Evolutionary conservation across 2,797 vertebrate genomes (phyloP), one percentile per base, ranked within the genome.

Genomic region (Perodicticus potto): DNA sequence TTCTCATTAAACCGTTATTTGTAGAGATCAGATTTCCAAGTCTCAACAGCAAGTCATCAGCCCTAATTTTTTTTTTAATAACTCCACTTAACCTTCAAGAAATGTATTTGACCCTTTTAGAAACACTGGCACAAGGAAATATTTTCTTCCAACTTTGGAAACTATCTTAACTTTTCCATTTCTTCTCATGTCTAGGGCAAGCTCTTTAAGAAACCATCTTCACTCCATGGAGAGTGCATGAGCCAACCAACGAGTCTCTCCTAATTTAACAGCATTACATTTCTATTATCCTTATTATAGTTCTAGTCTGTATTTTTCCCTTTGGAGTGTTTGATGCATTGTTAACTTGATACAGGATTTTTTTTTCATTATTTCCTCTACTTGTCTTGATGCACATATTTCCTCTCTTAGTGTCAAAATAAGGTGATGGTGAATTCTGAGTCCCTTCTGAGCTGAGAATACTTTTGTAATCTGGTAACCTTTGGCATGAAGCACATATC

Each of bases 391-490:
- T 96, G 81, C 97, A 94, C 84, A 1, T 96, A 49, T 78, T 97
- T 93, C 98, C 97, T 96, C 96, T 90, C 93, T 98, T 95, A 97
- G 7, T 98, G 96, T 98, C 97, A 98, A 97, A 98, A 98, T 98
- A 98, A 98, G 97, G 96, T 97, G 96, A 97, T 97, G 94, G 96
- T 95, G 94, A 98, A 97, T 98, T 97, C 96, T 97, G 95, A 92
- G 83, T 97, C 94, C 92, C 97, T 98, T 97, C 97, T 81, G 95
- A 97, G 96, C 96, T 55, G 85, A 97, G 95, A 97, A 96, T 94
- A 85, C 93, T 97, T 98, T 97, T 97, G 98, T 97, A 98, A 97
- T 98, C 97, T 97, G 89, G 92, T 98, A 97, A 98, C 98, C 97
- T 98, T 98, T 98, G 98, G 95, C 98, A 98, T 40, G 87, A 97